Base-by-base conservation (phyloP, 2,888 invertebrate species). In the Helicoverpa assulta region DNA sequence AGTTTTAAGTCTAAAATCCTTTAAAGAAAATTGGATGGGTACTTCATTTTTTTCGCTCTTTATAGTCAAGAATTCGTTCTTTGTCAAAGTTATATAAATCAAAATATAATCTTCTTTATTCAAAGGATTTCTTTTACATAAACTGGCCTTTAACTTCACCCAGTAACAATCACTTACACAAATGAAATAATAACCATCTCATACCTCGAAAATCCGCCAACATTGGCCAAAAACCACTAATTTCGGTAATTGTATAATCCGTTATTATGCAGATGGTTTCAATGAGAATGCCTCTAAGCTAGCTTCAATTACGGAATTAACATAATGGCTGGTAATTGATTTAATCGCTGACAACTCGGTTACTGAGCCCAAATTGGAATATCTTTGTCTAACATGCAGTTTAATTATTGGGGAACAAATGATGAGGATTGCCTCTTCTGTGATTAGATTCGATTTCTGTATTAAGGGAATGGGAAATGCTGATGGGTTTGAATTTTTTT, bases 301-400 rank as follows among this genome's bases (percentile, higher is more conserved):
- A 78, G 43, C 70, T 71, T 19, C 72, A 78, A 80, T 80, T 80
- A 78, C 63, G 58, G 61, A 72, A 84, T 82, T 82, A 82, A 65
- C 82, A 84, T 83, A 83, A 83, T 82, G 80, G 66, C 50, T 55
- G 58, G 73, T 84, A 84, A 83, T 83, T 83, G 76, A 75, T 82
- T 72, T 84, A 80, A 84, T 84, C 67, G 67, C 70, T 68, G 73
- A 72, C 80, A 78, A 80, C 29, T 84, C 76, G 73, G 70, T 60
- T 66, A 56, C 66, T 54, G 53, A 63, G 53, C 57, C 47, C 12
- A 21, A 81, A 76, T 78, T 71, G 61, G 68, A 73, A 83, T 81
- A 68, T 70, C 84, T 71, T 65, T 54, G 73, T 66, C 61, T 52
- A 59, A 62, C 68, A 68, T 81, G 61, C 62, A 70, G 47, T 67